Base-by-base conservation (phyloP, 2,888 invertebrate genomes). In the Leptopilina syphax region DNA sequence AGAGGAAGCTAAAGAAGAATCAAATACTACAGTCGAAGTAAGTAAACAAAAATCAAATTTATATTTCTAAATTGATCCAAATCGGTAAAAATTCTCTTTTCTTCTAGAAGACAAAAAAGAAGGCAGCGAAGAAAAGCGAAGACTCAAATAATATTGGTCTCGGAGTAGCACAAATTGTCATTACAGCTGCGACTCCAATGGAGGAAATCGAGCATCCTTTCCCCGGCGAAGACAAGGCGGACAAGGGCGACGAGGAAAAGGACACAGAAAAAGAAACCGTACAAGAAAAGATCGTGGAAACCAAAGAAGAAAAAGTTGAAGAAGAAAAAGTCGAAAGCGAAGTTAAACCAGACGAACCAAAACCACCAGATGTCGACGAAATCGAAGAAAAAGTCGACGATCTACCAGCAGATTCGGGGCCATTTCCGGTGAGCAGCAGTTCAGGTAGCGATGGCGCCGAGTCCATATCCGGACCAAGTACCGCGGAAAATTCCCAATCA, bases 101-200 rank as follows among this genome's bases (percentile, higher is more conserved):
- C 9, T 12, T 68, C 34, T 34, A 41, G 47, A 68, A 84, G 82
- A 13, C 81, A 65, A 83, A 76, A 44, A 82, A 85, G n/a, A 83
- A 83, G 67, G 78, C 82, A 8, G 60, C 73, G 2, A 65, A 65
- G 9, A 79, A 83, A 1, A 68, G 78, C n/a, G 83, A 60, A 13
- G 78, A 84, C 7, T 88, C 88, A 81, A 93, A 94, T 85, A 94
- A 95, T 85, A 93, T 94, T 86, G 96, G 96, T 86, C 94, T 97
- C 83, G 96, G 96, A 83, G 97, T 97, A 86, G 97, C 97, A 77
- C 96, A 97, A 92, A 98, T 98, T 87, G 97, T 97, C 81, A 97
- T 98, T 92, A 98, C 98, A 70, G 97, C 97, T 78, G 98, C 98
- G 84, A 98, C 98, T 66, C 98, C 98, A 67, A 97, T 97, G 96